phyloP scores from a whole-genome alignment of 2,888 invertebrate genomes.

The Diplazon laetatorius region DNA sequence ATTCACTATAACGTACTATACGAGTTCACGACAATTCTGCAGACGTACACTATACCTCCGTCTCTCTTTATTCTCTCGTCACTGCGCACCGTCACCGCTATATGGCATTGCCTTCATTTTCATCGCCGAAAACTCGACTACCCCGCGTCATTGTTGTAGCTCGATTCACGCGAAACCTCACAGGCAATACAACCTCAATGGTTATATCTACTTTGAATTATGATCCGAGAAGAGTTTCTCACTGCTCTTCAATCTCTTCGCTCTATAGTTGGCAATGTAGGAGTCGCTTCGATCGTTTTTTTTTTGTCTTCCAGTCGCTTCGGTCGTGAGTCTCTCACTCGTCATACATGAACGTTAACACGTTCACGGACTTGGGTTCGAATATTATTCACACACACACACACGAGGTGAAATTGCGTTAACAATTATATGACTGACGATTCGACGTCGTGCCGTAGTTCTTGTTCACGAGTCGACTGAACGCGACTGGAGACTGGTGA shows the following conservation, averaged over 20 bases:
- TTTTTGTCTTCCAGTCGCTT: constrained; percentile 50
- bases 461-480: constrained; percentile 1
- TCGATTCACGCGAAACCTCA: constrained; percentile 52
- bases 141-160: constrained; percentile 57
- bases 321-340: too few relatives aligned
- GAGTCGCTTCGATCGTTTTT: constrained; percentile 44
- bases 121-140: constrained; percentile 60
- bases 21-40: constrained; percentile 58
- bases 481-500: constrained; percentile 20
- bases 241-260: constrained; percentile 9
- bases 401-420: constrained; percentile 28
- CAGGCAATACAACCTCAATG: constrained; percentile 40
- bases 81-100: constrained; percentile 43
- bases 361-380: too few relatives aligned
- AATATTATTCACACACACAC: constrained; percentile 17
- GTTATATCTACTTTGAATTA: constrained; percentile 56
- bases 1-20: constrained; percentile 35
- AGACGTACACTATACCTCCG: constrained; percentile 35
- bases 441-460: constrained; percentile 15
- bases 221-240: constrained; percentile 47
- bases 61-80: constrained; percentile 40
- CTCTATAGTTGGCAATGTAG: too few relatives aligned
- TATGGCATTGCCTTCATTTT: constrained; percentile 59
- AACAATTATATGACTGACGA: constrained; percentile 24
- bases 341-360: too few relatives aligned